Evolutionary conservation across 2,888 invertebrate genomes (phyloP).

Genomic region (Stictocephala bisonia): DNA sequence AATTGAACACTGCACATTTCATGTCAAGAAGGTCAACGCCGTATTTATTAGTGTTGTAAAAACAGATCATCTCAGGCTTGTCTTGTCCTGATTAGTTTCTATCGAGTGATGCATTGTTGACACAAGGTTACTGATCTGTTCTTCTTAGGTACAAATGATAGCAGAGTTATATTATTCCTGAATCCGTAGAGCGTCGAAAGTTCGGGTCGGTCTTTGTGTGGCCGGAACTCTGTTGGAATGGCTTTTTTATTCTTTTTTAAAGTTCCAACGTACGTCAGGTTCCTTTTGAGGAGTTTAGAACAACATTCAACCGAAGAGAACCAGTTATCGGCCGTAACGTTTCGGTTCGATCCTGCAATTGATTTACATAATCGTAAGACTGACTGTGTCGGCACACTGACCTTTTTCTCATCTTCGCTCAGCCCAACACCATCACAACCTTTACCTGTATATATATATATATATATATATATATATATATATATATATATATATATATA

Average conservation of each 20-base stretch:
- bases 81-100: constrained; percentile 1
- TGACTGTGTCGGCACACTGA: neutral
- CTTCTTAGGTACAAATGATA: constrained; percentile 32
- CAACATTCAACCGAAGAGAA: constrained; percentile 58
- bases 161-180: constrained; percentile 37
- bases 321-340: constrained; percentile 58
- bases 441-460: neutral
- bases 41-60: too few relatives aligned
- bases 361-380: neutral
- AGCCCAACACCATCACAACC: neutral
- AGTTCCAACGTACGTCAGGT: neutral
- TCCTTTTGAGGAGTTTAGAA: constrained; percentile 27
- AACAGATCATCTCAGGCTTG: neutral
- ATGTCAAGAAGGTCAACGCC: neutral
- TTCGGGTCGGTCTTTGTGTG: neutral
- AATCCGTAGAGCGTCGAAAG: constrained; percentile 26
- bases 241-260: constrained; percentile 37
- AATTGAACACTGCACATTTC: neutral
- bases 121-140: neutral
- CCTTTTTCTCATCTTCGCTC: neutral
- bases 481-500: too few relatives aligned
- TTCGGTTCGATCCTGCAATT: neutral
- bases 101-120: neutral
- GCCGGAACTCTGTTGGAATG: constrained; percentile 25
- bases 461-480: too few relatives aligned